Conservation (phyloP, 2,797 vertebrate genomes). For the Lepus townsendii region DNA sequence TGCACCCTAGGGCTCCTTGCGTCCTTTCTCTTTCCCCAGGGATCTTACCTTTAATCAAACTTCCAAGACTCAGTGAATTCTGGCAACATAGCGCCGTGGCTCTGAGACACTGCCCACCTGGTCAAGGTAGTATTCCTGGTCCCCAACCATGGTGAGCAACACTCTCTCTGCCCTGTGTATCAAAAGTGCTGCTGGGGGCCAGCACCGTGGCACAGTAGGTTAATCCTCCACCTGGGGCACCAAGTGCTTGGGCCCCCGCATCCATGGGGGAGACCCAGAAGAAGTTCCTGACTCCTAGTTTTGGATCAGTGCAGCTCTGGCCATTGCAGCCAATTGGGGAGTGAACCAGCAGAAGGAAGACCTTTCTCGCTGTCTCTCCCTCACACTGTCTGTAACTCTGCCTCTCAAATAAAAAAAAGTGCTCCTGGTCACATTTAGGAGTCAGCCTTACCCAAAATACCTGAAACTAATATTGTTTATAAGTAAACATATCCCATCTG, state of each 20-base stretch:
- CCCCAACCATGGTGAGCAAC: not conserved
- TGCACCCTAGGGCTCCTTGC: not conserved
- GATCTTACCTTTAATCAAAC: not conserved
- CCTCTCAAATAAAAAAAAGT: not conserved
- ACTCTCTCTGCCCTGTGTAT: not conserved
- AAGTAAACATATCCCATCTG: slow-evolving; percentile 1
- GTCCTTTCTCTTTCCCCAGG: slow-evolving; percentile 33
- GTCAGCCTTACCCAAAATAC: not conserved
- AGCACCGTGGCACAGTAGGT: no score
- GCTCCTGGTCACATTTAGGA: not conserved
- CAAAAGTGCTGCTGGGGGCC: not conserved
- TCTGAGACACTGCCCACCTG: no score
- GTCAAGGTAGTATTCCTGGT: not conserved
- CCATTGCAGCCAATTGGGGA: no score
- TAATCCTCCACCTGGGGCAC: no score
- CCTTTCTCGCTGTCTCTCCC: no score
- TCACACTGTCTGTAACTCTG: no score
- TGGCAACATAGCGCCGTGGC: not conserved
- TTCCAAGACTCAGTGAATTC: slow-evolving; percentile 23
- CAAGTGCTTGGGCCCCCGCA: no score
- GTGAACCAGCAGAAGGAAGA: no score
- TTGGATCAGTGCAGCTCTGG: no score
- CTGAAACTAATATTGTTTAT: not conserved
- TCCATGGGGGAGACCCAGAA: no score
- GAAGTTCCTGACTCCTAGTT: no score